Conservation (phyloP, 1,140 invertebrate genomes). For the Philotrypesis tridentata region DNA sequence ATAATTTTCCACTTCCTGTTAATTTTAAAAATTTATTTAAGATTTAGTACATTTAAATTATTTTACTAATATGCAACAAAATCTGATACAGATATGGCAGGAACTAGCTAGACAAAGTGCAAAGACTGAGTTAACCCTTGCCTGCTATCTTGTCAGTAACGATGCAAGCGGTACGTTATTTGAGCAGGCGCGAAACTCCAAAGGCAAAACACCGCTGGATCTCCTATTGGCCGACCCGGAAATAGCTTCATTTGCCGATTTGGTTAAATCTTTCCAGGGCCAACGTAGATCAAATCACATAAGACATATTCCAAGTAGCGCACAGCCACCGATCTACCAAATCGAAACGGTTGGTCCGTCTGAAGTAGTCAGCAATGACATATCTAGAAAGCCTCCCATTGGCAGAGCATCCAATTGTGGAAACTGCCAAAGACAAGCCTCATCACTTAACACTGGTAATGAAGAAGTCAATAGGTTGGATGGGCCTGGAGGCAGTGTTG, state of each 20-base stretch:
- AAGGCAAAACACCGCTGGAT: conserved; percentile 79
- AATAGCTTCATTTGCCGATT: conserved; percentile 59
- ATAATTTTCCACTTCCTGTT: too few species aligned
- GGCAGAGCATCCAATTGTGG: background rate
- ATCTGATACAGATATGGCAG: conserved; percentile 69
- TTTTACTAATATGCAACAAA: background rate
- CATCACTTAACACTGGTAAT: background rate
- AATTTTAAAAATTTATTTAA: background rate
- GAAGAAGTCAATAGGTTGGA: background rate
- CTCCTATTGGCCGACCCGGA: conserved; percentile 67
- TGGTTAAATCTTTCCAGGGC: conserved; percentile 64
- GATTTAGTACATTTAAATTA: background rate
- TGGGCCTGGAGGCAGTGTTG: background rate
- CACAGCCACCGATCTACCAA: conserved; percentile 50
- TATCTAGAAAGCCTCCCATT: background rate
- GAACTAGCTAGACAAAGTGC: conserved; percentile 63
- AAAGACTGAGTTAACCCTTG: conserved; percentile 66
- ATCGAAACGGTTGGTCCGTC: conserved; percentile 50
- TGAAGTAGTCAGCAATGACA: conserved; percentile 28
- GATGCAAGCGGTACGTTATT: conserved; percentile 62
- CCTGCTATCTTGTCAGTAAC: conserved; percentile 65
- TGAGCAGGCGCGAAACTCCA: conserved; percentile 78
- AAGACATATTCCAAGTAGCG: background rate
- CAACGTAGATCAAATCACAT: conserved; percentile 49
- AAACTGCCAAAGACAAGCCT: conserved; percentile 1